These are phyloP conservation scores for Marisa cornuarietis DNA, from an alignment of 1,140 invertebrate species.

Conservation along the genomic window DNA sequence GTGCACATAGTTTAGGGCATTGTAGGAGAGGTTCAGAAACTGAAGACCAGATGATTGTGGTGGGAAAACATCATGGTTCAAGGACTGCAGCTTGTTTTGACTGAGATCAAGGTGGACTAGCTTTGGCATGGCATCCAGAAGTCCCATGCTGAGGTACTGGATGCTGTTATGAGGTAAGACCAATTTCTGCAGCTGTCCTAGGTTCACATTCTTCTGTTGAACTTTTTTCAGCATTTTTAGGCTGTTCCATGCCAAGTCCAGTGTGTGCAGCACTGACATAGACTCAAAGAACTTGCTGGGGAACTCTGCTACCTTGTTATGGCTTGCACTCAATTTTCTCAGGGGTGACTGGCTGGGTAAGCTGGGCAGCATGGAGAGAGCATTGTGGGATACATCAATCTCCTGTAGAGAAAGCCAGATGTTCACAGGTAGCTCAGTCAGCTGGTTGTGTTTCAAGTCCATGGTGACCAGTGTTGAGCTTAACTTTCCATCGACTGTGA, in stretches of 20 bases:
- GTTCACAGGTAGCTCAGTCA: background rate
- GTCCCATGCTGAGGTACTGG: background rate
- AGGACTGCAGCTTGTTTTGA: background rate
- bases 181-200: background rate
- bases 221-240: background rate
- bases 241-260: background rate
- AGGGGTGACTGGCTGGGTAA: background rate
- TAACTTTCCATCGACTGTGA: background rate
- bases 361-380: background rate
- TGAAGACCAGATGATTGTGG: background rate
- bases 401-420: background rate
- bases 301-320: background rate
- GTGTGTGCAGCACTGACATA: background rate
- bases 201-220: background rate
- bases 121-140: background rate
- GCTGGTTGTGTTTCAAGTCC: background rate
- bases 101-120: background rate
- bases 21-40: constrained; percentile 2
- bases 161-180: background rate
- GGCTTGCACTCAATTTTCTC: background rate
- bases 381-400: background rate
- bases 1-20: background rate
- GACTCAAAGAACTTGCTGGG: background rate
- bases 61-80: background rate
- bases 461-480: background rate